Percentiles rank a stretch among this genome's conserved stretches.
Evolutionary conservation across 2,888 invertebrate species (phyloP).

Genomic region (Melitaea athalia): DNA sequence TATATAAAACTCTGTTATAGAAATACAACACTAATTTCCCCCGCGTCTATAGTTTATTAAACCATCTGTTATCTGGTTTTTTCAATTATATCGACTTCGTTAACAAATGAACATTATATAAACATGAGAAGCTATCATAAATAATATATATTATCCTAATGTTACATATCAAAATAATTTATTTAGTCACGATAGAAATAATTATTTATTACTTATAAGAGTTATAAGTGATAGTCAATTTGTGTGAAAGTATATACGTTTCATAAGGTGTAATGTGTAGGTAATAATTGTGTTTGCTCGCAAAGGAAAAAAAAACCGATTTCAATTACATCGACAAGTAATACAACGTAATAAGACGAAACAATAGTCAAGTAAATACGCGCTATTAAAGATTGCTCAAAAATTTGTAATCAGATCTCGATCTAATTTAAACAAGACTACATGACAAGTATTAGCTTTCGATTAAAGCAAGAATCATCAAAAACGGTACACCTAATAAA

Average conservation of each 20-base stretch:
- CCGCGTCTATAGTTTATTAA: conserved; percentile 30
- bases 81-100: conserved; percentile 31
- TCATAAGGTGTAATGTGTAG: not conserved
- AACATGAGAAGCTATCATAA: conserved; percentile 21
- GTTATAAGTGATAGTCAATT: conserved; percentile 7
- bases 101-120: conserved; percentile 31
- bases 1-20: conserved; percentile 8
- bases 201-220: conserved; percentile 12
- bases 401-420: no score
- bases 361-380: no score
- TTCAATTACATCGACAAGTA: no score
- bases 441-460: no score
- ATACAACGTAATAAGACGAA: no score
- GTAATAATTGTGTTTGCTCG: no score
- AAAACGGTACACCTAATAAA: no score
- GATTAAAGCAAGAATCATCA: no score
- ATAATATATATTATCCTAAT: conserved; percentile 22
- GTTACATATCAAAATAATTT: conserved; percentile 20
- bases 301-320: no score
- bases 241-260: not conserved
- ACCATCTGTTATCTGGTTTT: conserved; percentile 29
- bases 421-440: no score
- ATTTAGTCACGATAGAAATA: conserved; percentile 10
- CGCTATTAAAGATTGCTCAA: no score
- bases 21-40: conserved; percentile 24